Evolutionary conservation across 2,888 invertebrate species (phyloP).

Genomic region (Lomographa bimaculata): DNA sequence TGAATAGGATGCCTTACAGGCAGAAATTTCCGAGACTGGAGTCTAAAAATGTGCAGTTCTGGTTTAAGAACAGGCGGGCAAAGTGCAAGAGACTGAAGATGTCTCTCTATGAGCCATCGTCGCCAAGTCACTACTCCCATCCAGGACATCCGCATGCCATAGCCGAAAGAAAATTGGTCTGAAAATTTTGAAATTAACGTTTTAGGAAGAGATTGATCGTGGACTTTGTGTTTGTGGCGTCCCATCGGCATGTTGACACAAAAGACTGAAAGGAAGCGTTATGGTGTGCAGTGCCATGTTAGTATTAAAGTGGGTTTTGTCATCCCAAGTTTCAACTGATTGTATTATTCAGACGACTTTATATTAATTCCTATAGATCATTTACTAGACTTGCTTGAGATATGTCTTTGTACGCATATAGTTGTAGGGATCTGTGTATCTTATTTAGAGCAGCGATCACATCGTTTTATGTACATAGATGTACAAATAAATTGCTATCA

Average conservation of each 20-base stretch:
- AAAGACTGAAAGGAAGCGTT: slow-evolving; percentile 76
- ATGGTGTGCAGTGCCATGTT: slow-evolving; percentile 80
- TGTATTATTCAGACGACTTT: slow-evolving; percentile 59
- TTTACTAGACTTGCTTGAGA: slow-evolving; percentile 48
- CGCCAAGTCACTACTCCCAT: slow-evolving; percentile 85
- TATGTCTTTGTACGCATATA: slow-evolving; percentile 33
- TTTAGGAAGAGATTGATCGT: slow-evolving; percentile 7
- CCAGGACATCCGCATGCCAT: slow-evolving; percentile 81
- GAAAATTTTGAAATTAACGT: slow-evolving; percentile 32
- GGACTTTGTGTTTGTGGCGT: slow-evolving; percentile 42
- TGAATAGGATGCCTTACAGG: slow-evolving; percentile 98
- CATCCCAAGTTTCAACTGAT: slow-evolving; percentile 45
- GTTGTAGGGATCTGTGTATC: slow-evolving; percentile 32
- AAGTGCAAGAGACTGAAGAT: slow-evolving; percentile 98
- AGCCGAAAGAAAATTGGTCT: slow-evolving; percentile 78
- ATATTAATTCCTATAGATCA: slow-evolving; percentile 45
- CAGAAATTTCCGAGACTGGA: slow-evolving; percentile 99
- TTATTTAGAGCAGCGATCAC: slow-evolving; percentile 47
- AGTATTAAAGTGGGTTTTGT: slow-evolving; percentile 65
- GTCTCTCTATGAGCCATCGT: slow-evolving; percentile 91
- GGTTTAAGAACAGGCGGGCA: slow-evolving; percentile 99
- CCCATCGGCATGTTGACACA: slow-evolving; percentile 50
- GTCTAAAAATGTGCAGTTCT: slow-evolving; percentile 99
- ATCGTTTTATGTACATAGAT: slow-evolving; percentile 55
- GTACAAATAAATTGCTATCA: slow-evolving; percentile 50